Evolutionary conservation across 2,797 vertebrate species (phyloP).

Genomic region (Antennarius maculatus): DNA sequence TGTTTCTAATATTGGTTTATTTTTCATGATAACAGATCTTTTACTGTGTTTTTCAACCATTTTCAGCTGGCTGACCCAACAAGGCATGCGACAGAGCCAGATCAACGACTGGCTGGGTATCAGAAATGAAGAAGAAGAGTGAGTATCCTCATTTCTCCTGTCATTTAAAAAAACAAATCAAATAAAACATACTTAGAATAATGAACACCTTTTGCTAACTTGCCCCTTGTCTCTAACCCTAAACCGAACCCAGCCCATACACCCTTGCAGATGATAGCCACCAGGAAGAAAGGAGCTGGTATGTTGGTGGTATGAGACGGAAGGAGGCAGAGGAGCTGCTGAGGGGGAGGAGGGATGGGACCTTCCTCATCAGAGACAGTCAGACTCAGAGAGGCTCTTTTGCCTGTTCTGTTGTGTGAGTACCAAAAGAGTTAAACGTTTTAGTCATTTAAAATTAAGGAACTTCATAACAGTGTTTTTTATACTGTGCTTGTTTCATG

Average conservation of each 20-base stretch:
- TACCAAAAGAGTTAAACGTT: slow-evolving; percentile 33
- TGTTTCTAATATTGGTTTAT: too few species aligned
- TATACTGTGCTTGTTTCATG: too few species aligned
- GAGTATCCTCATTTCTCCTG: slow-evolving; percentile 67
- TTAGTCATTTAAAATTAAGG: not conserved
- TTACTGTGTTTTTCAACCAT: slow-evolving; percentile 12
- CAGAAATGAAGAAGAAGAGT: slow-evolving; percentile 89
- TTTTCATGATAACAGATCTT: not conserved
- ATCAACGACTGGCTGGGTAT: slow-evolving; percentile 91
- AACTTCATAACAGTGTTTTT: too few species aligned
- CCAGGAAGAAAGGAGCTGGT: slow-evolving; percentile 90
- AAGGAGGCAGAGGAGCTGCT: slow-evolving; percentile 91
- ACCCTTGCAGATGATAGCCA: slow-evolving; percentile 86
- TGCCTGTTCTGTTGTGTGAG: slow-evolving; percentile 95
- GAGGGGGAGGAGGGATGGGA: slow-evolving; percentile 85
- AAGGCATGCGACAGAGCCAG: slow-evolving; percentile 89
- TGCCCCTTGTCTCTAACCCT: not conserved
- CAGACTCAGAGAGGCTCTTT: slow-evolving; percentile 90
- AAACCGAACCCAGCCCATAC: slow-evolving; percentile 80
- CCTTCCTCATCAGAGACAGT: slow-evolving; percentile 94
- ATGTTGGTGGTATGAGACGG: slow-evolving; percentile 90
- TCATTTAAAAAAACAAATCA: not conserved
- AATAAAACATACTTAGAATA: not conserved
- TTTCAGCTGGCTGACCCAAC: slow-evolving; percentile 90
- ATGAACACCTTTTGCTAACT: not conserved